Base-by-base conservation (phyloP, 2,888 invertebrate genomes). In the Pristionchus fissidentatus region DNA sequence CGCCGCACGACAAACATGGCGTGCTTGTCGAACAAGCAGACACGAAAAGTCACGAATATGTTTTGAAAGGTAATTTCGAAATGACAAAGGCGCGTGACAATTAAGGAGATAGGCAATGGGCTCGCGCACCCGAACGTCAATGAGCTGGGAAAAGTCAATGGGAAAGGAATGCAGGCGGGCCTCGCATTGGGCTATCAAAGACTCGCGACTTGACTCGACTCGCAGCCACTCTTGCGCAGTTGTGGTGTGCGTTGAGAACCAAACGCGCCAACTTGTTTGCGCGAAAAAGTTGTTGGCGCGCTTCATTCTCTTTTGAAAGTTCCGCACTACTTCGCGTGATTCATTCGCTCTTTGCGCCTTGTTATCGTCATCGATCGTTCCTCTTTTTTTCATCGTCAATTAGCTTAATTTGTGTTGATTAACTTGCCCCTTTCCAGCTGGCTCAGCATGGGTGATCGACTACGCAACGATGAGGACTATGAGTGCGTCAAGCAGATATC, bases 341-440 rank as follows among this genome's bases (percentile, higher is more conserved):
- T 70, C 41, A 70, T 70, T 70, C 70, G 43, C 29, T 32, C 70
- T 32, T n/a, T 15, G 41, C 41, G 70, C 70, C 70, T 70, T 70
- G 70, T 70, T 70, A 41, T 41, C 70, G 41, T 70, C 41, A 70
- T 70, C 43, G 70, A 70, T 70, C 70, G 70, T 70, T n/a, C 10
- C 62, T 43, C 26, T n/a, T 70, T 35, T 26, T 70, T 70, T 29
- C 22, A 70, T 41, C 43, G n/a, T n/a, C 41, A 26, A 66, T 70
- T 70, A 38, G 38, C 41, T 35, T 35, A 32, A 29, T 38, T 29
- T n/a, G 19, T 38, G 35, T 3, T n/a, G 32, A 66, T 38, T 66
- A 38, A 66, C n/a, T 49, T 70, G 7, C 38, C 32, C 32, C n/a
- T 22, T 62, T 35, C 8, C 62, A 62, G 62, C 32, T 19, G 29